phyloP scores from a whole-genome alignment of 2,797 vertebrate species.

The Pagetopsis macropterus region DNA sequence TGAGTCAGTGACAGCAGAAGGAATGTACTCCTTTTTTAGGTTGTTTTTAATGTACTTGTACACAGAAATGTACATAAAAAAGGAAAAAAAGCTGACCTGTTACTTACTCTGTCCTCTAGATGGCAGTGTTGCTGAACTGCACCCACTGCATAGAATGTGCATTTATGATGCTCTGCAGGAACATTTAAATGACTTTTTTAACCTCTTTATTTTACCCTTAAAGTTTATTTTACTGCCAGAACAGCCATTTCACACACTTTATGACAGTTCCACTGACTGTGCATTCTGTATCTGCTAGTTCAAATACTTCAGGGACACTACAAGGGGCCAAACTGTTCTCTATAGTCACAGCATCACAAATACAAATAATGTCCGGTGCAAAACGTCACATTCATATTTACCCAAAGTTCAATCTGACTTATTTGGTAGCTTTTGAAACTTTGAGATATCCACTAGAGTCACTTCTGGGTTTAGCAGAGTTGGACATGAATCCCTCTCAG shows the following conservation, averaged over 20 bases:
- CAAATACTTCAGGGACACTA: not conserved
- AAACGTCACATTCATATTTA: not conserved
- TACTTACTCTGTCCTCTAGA: slow-evolving; percentile 36
- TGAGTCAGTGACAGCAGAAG: slow-evolving; percentile 42
- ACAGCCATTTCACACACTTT: not conserved
- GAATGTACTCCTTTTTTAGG: no score
- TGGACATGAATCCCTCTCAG: not conserved
- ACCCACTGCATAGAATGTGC: not conserved
- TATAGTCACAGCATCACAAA: not conserved
- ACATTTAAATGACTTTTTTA: not conserved
- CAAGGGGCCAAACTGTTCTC: not conserved
- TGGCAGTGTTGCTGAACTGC: slow-evolving; percentile 5
- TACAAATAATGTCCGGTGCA: not conserved
- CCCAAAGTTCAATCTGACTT: not conserved
- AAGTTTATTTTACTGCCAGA: not conserved
- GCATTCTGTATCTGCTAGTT: not conserved
- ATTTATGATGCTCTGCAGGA: not conserved
- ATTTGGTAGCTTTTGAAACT: not conserved
- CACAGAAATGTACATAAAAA: no score
- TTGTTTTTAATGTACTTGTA: no score
- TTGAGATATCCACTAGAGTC: not conserved
- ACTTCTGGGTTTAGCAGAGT: not conserved
- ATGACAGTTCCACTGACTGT: not conserved
- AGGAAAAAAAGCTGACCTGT: not conserved
- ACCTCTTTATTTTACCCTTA: not conserved